These are phyloP conservation scores for Morone chrysops DNA, from an alignment of 2,113 vertebrate species.

Conservation along the genomic window DNA sequence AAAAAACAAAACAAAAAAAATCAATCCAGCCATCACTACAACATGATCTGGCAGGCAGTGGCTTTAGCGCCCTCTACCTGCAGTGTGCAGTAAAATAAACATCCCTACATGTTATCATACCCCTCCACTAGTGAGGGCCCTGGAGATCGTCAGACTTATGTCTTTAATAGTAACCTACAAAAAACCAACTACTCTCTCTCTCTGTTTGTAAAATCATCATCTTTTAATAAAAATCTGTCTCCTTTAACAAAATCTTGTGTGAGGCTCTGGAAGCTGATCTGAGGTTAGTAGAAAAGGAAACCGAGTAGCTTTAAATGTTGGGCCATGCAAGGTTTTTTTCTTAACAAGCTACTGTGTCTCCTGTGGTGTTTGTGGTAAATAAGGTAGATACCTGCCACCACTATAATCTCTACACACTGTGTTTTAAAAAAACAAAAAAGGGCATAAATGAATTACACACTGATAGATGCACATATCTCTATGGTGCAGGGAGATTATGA, in stretches of 20 bases:
- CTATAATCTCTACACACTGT: conserved; percentile 8
- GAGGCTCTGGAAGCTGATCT: conserved; percentile 55
- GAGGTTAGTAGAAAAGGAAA: conserved; percentile 55
- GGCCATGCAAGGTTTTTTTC: conserved; percentile 56
- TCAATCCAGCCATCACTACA: conserved; percentile 57
- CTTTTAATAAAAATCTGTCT: background rate
- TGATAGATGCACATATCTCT: conserved; percentile 17
- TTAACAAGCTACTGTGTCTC: conserved; percentile 26
- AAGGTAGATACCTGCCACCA: conserved; percentile 30
- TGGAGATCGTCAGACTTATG: conserved; percentile 34
- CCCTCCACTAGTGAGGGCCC: conserved; percentile 70
- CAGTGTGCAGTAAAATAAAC: conserved; percentile 82
- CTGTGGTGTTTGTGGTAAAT: conserved; percentile 20
- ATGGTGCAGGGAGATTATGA: conserved; percentile 37
- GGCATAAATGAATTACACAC: conserved; percentile 63
- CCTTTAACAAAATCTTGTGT: conserved; percentile 29
- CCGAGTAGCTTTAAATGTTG: conserved; percentile 44
- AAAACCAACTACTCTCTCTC: background rate
- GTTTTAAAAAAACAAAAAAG: conserved; percentile 47
- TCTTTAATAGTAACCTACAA: conserved; percentile 13
- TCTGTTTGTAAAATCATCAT: conserved; percentile 18
- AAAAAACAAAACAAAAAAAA: conserved; percentile 14
- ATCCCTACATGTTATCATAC: conserved; percentile 47
- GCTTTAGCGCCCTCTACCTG: conserved; percentile 71
- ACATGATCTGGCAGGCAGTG: conserved; percentile 38